A percentile compares a stretch with the other conserved stretches of the same genome.
Evolutionary conservation across 2,797 vertebrate genomes (phyloP).

Genomic region (Oophaga sylvatica): DNA sequence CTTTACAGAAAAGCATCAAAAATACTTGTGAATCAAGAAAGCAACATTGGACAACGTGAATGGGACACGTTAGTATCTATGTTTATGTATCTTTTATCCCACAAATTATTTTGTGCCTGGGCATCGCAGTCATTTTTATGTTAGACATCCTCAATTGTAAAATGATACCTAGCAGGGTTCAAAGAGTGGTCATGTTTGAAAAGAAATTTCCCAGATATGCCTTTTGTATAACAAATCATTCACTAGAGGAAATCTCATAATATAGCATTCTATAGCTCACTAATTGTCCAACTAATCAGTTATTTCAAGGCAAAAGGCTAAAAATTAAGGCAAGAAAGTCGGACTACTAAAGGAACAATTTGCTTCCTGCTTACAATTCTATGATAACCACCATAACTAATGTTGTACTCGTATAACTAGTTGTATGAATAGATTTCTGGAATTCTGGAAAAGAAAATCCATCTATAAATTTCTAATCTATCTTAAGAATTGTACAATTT

Average conservation of each 20-base stretch:
- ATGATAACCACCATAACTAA: neutral
- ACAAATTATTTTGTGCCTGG: neutral
- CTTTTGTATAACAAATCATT: constrained; percentile 47
- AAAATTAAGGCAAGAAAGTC: constrained; percentile 22
- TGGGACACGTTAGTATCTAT: neutral
- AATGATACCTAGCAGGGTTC: constrained; percentile 34
- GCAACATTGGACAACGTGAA: neutral
- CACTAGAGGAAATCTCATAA: constrained; percentile 14
- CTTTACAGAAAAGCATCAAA: neutral
- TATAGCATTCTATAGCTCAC: constrained; percentile 34
- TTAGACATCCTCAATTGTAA: neutral
- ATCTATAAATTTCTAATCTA: neutral
- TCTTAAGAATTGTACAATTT: neutral
- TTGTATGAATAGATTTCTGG: too few relatives aligned
- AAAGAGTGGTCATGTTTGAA: constrained; percentile 48
- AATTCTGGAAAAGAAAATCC: too few relatives aligned
- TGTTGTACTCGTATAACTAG: neutral
- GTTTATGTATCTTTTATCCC: neutral
- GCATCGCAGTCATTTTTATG: neutral
- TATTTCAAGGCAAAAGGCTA: constrained; percentile 45
- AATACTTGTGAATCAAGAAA: neutral
- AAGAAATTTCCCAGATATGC: constrained; percentile 51
- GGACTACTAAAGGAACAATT: neutral
- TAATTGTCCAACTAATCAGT: constrained; percentile 29
- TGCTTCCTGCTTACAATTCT: neutral